These are phyloP conservation scores for Phaonia tiefii DNA, from an alignment of 2,888 invertebrate species.

Conservation along the genomic window DNA sequence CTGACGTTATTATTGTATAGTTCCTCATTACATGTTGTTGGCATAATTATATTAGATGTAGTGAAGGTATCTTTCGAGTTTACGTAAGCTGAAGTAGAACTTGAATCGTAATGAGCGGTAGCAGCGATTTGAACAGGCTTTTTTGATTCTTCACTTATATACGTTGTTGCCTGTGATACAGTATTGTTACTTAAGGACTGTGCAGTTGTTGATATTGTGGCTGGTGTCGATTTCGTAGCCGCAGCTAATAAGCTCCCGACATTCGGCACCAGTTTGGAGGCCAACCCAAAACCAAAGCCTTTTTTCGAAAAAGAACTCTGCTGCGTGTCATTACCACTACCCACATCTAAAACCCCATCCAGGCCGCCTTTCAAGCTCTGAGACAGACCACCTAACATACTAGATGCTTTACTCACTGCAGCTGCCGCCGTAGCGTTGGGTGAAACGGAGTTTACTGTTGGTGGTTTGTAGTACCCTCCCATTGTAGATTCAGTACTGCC, in stretches of 20 bases:
- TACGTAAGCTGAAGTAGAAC: conserved; percentile 16
- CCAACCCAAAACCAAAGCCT: conserved; percentile 75
- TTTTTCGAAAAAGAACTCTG: conserved; percentile 65
- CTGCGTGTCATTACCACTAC: conserved; percentile 57
- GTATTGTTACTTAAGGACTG: conserved; percentile 3
- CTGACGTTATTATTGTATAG: conserved; percentile 46
- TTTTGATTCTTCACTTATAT: conserved; percentile 27
- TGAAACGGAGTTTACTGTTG: conserved; percentile 76
- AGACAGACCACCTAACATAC: conserved; percentile 75
- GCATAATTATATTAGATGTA: conserved; percentile 5
- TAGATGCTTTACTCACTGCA: conserved; percentile 77
- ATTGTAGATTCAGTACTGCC: conserved; percentile 30
- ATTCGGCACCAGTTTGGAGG: conserved; percentile 77
- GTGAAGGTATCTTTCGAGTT: conserved; percentile 17
- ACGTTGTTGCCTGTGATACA: conserved; percentile 28
- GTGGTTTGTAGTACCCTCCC: conserved; percentile 71
- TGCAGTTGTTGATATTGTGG: conserved; percentile 32
- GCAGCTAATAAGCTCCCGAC: conserved; percentile 72
- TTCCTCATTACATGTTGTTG: conserved; percentile 30
- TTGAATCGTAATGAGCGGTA: background rate
- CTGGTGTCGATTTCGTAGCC: conserved; percentile 48
- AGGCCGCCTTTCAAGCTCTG: conserved; percentile 77
- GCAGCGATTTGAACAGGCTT: conserved; percentile 14
- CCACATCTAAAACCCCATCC: conserved; percentile 75
- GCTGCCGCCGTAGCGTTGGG: conserved; percentile 79